These are phyloP conservation scores for Ormyrus labotus DNA, from an alignment of 2,888 invertebrate genomes.

Conservation along the genomic window DNA sequence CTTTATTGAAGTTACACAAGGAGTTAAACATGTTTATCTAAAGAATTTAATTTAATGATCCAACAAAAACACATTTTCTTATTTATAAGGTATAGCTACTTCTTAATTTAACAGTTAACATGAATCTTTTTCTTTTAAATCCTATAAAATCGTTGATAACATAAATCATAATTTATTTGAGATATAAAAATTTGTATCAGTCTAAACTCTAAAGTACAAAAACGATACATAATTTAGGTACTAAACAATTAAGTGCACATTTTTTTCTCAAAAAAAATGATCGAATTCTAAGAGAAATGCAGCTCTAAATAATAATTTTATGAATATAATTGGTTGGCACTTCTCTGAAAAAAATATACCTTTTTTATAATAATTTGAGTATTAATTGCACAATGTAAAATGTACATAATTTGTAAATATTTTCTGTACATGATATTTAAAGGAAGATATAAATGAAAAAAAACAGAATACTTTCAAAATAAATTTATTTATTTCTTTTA, in stretches of 20 bases:
- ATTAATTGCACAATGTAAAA: not conserved
- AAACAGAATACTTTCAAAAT: not conserved
- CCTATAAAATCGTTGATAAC: too few relatives aligned
- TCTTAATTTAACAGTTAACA: not conserved
- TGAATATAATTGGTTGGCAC: too few relatives aligned
- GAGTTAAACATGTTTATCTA: conserved; percentile 16
- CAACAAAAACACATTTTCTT: not conserved
- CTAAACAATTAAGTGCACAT: too few relatives aligned
- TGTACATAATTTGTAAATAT: too few relatives aligned
- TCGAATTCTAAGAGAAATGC: too few relatives aligned
- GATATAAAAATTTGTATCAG: too few relatives aligned
- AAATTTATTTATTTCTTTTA: not conserved
- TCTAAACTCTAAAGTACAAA: too few relatives aligned
- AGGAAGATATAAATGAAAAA: not conserved
- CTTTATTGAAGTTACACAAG: not conserved
- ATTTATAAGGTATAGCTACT: not conserved
- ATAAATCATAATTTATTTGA: too few relatives aligned
- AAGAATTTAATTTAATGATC: not conserved
- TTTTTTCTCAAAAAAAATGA: too few relatives aligned
- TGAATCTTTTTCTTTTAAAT: not conserved
- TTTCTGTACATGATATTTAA: too few relatives aligned
- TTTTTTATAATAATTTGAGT: not conserved
- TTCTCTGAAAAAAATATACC: not conserved
- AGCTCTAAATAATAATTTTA: too few relatives aligned
- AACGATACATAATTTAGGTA: too few relatives aligned